Evolutionary conservation across 2,797 vertebrate genomes (phyloP).

Genomic region (Silurus aristotelis): DNA sequence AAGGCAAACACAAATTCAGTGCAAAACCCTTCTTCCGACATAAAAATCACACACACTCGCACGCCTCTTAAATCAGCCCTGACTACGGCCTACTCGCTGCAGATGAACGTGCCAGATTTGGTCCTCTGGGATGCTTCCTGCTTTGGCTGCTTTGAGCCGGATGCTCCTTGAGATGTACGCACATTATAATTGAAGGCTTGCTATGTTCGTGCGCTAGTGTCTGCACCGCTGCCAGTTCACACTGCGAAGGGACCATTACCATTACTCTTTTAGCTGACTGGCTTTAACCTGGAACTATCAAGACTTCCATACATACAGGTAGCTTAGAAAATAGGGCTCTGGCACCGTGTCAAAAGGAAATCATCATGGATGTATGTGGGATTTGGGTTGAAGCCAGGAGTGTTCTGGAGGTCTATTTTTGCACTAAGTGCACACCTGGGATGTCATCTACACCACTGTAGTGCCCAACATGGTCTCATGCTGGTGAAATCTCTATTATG

Average conservation of each 20-base stretch:
- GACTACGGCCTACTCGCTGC: slow-evolving; percentile 33
- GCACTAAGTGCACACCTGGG: slow-evolving; percentile 27
- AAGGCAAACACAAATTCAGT: slow-evolving; percentile 9
- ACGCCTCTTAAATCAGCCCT: slow-evolving; percentile 45
- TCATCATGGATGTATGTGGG: slow-evolving; percentile 37
- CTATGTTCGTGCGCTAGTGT: slow-evolving; percentile 38
- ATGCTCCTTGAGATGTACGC: slow-evolving; percentile 58
- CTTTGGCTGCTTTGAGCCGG: slow-evolving; percentile 45
- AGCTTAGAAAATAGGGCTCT: slow-evolving; percentile 42
- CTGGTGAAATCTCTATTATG: slow-evolving; percentile 21
- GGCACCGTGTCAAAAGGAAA: slow-evolving; percentile 46
- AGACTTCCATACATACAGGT: slow-evolving; percentile 46
- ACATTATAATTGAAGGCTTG: slow-evolving; percentile 46
- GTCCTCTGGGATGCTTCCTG: slow-evolving; percentile 54
- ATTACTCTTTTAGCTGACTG: slow-evolving; percentile 31
- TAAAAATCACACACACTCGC: slow-evolving; percentile 23
- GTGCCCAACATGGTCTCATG: background rate
- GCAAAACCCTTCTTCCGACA: slow-evolving; percentile 1
- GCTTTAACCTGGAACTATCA: slow-evolving; percentile 55
- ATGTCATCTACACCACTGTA: slow-evolving; percentile 12
- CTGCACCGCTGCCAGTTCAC: slow-evolving; percentile 42
- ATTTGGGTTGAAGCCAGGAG: slow-evolving; percentile 41
- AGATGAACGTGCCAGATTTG: slow-evolving; percentile 62
- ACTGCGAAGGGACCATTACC: slow-evolving; percentile 32
- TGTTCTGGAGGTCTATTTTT: slow-evolving; percentile 34